Percentiles rank a stretch among this genome's conserved stretches.
Conservation (phyloP, 2,113 vertebrate species). For the Daphoenositta chrysoptera region DNA sequence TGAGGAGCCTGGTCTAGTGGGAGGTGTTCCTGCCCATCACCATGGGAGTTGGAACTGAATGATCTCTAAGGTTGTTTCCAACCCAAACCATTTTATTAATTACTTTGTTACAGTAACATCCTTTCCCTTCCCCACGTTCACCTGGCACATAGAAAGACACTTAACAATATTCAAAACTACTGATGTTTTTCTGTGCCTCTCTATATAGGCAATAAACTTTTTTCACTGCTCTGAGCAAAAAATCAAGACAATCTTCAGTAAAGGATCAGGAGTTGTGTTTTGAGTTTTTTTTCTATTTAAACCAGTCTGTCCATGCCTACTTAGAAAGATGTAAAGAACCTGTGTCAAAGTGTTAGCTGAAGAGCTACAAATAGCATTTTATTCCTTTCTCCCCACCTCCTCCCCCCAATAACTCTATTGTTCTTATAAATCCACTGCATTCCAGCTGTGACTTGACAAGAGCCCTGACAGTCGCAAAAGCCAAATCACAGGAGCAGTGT, state of each 20-base stretch:
- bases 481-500: not conserved
- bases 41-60: not conserved
- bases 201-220: not conserved
- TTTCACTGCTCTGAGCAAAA: not conserved
- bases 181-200: not conserved
- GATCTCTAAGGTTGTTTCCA: not conserved
- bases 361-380: constrained; percentile 39
- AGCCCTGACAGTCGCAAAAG: constrained; percentile 25
- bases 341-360: constrained; percentile 1
- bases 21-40: not conserved
- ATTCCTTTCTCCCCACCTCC: not conserved
- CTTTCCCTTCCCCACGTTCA: accelerated
- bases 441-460: constrained; percentile 23
- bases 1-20: not conserved
- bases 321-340: constrained; percentile 3
- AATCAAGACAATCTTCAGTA: not conserved
- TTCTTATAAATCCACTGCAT: constrained; percentile 10
- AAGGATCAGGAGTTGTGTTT: not conserved
- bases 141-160: not conserved
- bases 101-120: not conserved
- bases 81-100: not conserved
- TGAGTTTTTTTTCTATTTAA: not conserved
- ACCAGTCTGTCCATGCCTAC: not conserved
- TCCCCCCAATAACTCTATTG: constrained; percentile 41
- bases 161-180: not conserved